Conservation (phyloP, 2,797 vertebrate genomes). For the Hydrophis major region DNA sequence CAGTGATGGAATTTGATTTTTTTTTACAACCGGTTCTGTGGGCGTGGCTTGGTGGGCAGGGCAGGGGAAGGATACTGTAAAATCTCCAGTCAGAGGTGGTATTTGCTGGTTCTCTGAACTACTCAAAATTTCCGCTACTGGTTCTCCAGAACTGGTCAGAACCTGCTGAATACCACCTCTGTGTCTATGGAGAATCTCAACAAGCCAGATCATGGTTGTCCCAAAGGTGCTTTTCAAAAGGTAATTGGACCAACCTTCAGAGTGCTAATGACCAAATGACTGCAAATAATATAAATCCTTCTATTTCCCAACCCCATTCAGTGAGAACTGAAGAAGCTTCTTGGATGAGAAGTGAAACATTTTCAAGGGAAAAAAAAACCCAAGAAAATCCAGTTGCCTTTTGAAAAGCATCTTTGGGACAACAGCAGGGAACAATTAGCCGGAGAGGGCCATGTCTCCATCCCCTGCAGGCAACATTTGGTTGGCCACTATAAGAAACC, state of each 20-base stretch:
- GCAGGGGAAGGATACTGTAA: too few relatives aligned
- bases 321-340: background rate
- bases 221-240: background rate
- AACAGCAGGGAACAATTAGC: background rate
- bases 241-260: background rate
- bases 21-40: too few relatives aligned
- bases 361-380: background rate
- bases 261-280: background rate
- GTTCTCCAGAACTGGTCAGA: too few relatives aligned
- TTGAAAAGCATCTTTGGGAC: background rate
- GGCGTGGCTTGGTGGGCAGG: too few relatives aligned
- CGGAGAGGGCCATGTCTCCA: background rate
- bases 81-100: too few relatives aligned
- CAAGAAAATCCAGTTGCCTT: background rate
- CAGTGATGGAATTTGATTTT: too few relatives aligned
- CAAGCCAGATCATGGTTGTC: background rate
- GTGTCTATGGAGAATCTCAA: background rate
- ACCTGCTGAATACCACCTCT: too few relatives aligned
- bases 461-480: too few relatives aligned
- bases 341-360: background rate
- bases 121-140: too few relatives aligned
- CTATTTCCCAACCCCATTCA: background rate
- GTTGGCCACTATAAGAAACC: background rate
- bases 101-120: too few relatives aligned
- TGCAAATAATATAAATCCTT: background rate